phyloP scores from a whole-genome alignment of 92 coral and sea anemone genomes.

The Hydrozoanthus gracilis region DNA sequence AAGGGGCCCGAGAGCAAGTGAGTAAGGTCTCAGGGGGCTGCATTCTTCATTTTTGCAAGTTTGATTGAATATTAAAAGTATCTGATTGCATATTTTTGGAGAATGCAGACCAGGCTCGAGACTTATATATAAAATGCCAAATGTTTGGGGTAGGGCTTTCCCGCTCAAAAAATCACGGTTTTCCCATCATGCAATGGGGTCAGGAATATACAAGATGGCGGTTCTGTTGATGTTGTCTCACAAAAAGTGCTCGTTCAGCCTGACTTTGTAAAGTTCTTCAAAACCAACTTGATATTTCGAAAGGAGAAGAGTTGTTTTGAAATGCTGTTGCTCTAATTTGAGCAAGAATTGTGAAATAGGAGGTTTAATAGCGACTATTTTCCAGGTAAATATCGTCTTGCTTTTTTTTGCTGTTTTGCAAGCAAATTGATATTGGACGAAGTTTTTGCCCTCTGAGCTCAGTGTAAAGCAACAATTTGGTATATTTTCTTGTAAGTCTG shows the following conservation, averaged over 20 bases:
- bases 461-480: slow-evolving; percentile 15
- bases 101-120: slow-evolving; percentile 1
- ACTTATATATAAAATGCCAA: slow-evolving; percentile 44
- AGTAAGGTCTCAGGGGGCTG: slow-evolving; percentile 31
- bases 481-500: neutral
- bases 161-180: slow-evolving; percentile 31
- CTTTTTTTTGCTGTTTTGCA: neutral
- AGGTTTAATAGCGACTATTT: neutral
- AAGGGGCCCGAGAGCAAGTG: slow-evolving; percentile 40
- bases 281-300: slow-evolving; percentile 3
- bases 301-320: neutral
- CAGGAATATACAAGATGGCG: slow-evolving; percentile 14
- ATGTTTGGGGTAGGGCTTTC: slow-evolving; percentile 43
- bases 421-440: slow-evolving; percentile 11
- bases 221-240: neutral
- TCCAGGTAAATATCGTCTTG: slow-evolving; percentile 7
- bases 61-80: slow-evolving; percentile 20
- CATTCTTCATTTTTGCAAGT: slow-evolving; percentile 49
- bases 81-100: slow-evolving; percentile 30
- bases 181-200: slow-evolving; percentile 56
- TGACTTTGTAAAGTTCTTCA: slow-evolving; percentile 17
- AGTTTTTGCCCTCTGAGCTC: slow-evolving; percentile 10
- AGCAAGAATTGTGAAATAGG: neutral
- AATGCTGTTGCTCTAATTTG: neutral
- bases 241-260: neutral